Evolutionary conservation across 2,888 invertebrate species (phyloP), one percentile per base, ranked within the genome.

Genomic region (Lycophotia porphyrea): DNA sequence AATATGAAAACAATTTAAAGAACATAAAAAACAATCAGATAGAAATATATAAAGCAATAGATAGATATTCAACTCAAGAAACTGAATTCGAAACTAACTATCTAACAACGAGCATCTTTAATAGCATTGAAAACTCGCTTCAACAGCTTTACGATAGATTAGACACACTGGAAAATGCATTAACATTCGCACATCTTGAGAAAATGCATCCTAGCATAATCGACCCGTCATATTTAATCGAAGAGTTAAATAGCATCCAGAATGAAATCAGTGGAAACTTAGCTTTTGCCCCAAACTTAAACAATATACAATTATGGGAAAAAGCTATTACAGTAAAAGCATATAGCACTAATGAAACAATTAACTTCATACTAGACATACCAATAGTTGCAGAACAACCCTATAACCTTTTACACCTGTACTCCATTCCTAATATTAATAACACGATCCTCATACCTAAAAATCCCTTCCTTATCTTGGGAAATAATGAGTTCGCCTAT

Each of bases 401-500:
- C 0, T 84, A 80, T 65, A 82, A 82, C 58, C 71, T 87, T 0
- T 31, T 88, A 63, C 86, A 87, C 67, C 70, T 88, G 2, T 88
- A 86, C 34, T 86, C 86, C 11, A 84, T 88, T 1, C 85, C 86
- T 24, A 87, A 87, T 13, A n/a, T 81, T 18, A 73, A 83, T 18
- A 73, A 85, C 34, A 84, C 78, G 0, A 82, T 85, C 71, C 77
- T 87, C 5, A 86, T 87, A 8, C 84, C 87, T 0, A 81, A 88
- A 80, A 81, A 87, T 44, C 87, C 84, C 24, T 27, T 27, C 85
- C 79, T 88, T 36, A 73, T 88, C 84, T 86, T 88, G 84, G 86
- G 86, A 74, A 88, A 86, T 75, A 68, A 88, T 42, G 86, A 89
- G 72, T 88, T 88, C 34, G 87, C 86, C 0, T 87, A 88, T 31